These are phyloP conservation scores for Sarcoramphus papa DNA, from an alignment of 2,797 vertebrate species.

Conservation along the genomic window DNA sequence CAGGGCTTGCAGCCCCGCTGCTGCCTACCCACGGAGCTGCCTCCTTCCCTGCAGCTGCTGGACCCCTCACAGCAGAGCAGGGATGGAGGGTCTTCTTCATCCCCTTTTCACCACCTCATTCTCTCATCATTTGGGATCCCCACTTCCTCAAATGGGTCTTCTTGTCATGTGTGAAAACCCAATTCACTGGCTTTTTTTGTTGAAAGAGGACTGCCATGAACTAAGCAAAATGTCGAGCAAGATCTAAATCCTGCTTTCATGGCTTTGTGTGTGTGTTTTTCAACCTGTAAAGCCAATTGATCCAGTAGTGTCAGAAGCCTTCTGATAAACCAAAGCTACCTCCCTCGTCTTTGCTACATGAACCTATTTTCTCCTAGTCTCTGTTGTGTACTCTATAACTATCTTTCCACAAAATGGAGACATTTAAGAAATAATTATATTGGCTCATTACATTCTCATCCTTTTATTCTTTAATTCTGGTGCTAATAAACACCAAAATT, in stretches of 20 bases:
- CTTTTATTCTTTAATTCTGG: constrained; percentile 21
- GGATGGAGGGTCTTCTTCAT: background rate
- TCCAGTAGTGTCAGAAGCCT: background rate
- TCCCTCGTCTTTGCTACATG: background rate
- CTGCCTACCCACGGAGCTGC: accelerated
- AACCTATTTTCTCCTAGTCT: background rate
- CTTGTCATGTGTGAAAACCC: background rate
- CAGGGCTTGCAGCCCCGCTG: background rate
- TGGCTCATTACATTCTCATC: background rate
- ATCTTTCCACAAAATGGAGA: background rate
- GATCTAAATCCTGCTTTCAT: background rate
- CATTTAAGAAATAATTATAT: background rate
- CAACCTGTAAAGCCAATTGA: background rate
- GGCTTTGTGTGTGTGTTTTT: background rate
- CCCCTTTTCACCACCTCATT: background rate
- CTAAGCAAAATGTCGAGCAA: background rate
- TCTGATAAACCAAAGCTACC: background rate
- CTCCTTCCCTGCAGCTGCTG: background rate
- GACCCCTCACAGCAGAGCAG: background rate
- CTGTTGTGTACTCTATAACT: background rate
- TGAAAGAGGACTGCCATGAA: background rate
- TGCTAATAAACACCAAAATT: constrained; percentile 14
- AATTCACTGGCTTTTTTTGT: background rate
- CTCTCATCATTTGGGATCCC: background rate
- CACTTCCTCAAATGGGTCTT: background rate